Evolutionary conservation across 2,888 invertebrate species (phyloP).

Genomic region (Nomada lathburiana): DNA sequence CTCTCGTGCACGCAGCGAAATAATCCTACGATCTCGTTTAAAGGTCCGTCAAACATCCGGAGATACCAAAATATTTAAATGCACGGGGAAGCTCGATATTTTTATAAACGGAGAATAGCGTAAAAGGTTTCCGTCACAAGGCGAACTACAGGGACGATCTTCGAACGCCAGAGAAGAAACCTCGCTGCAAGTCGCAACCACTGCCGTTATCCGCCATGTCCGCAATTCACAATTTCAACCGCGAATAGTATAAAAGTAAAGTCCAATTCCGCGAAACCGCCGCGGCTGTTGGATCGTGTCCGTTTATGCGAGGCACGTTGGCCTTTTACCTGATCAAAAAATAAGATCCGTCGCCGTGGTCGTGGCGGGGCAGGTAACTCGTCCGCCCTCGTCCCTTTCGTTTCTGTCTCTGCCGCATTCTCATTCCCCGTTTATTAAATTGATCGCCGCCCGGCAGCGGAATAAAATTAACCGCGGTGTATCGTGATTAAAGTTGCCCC

Average conservation of each 20-base stretch:
- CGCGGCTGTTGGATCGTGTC: neutral
- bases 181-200: neutral
- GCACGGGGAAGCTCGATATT: no score
- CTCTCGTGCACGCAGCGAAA: no score
- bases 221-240: conserved; percentile 12
- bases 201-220: neutral
- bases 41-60: no score
- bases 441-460: conserved; percentile 33
- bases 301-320: conserved; percentile 26
- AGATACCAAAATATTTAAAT: no score
- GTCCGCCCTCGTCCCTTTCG: neutral
- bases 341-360: conserved; percentile 26
- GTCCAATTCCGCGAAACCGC: conserved; percentile 23
- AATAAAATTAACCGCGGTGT: conserved; percentile 51
- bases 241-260: conserved; percentile 37
- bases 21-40: no score
- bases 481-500: conserved; percentile 51
- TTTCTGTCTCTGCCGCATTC: neutral
- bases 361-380: neutral
- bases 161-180: neutral
- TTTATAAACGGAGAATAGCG: no score
- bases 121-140: no score
- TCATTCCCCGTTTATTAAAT: conserved; percentile 32
- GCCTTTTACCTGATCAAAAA: conserved; percentile 40
- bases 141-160: neutral